These are phyloP conservation scores for Melolontha melolontha DNA, from an alignment of 2,888 invertebrate genomes.

Conservation along the genomic window DNA sequence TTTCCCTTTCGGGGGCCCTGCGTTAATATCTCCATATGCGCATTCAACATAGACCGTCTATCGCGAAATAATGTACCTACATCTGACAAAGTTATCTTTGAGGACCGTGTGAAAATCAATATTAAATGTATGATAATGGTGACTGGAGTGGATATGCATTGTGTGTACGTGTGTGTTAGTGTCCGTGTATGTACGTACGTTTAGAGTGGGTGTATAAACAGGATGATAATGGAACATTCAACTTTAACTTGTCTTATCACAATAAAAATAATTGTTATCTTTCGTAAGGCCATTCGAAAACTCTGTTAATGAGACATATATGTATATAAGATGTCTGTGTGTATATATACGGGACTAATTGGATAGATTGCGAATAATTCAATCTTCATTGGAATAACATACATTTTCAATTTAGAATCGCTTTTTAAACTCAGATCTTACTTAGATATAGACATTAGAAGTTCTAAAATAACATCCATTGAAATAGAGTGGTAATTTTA, in stretches of 20 bases:
- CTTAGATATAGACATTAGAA: too few species aligned
- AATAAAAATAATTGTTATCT: slow-evolving; percentile 29
- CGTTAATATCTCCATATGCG: neutral
- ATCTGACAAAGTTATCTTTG: slow-evolving; percentile 45
- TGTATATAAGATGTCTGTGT: neutral
- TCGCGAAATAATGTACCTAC: slow-evolving; percentile 27
- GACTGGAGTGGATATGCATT: slow-evolving; percentile 17
- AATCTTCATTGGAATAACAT: too few species aligned
- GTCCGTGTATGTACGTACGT: slow-evolving; percentile 13
- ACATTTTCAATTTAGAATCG: too few species aligned
- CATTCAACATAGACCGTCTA: slow-evolving; percentile 19
- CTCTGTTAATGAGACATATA: slow-evolving; percentile 12
- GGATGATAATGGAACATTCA: slow-evolving; percentile 32
- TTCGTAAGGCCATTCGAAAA: slow-evolving; percentile 20
- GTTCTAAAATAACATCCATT: too few species aligned
- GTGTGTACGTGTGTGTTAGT: slow-evolving; percentile 18
- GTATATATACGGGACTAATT: neutral
- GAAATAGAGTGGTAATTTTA: too few species aligned
- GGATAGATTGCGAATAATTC: neutral
- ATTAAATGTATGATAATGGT: slow-evolving; percentile 38
- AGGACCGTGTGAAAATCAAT: slow-evolving; percentile 55
- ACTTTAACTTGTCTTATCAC: slow-evolving; percentile 29
- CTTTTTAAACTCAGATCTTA: too few species aligned
- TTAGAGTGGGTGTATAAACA: slow-evolving; percentile 31
- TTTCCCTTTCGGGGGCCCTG: slow-evolving; percentile 19